phyloP scores from a whole-genome alignment of 2,888 invertebrate species.

The Baccha elongata region DNA sequence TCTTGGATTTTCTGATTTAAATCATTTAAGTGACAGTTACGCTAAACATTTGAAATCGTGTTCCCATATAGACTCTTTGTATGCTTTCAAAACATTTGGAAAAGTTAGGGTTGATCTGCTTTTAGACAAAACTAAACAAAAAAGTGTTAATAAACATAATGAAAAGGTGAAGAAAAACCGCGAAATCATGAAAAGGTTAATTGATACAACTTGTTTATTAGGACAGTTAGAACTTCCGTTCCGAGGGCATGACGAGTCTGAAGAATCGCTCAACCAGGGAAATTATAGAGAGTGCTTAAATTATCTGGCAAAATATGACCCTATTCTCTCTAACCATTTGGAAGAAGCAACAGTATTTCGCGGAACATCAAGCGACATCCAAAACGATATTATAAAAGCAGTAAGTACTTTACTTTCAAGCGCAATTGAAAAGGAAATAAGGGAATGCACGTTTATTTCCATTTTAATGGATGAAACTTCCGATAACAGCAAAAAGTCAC shows the following conservation, averaged over 20 bases:
- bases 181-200: conserved; percentile 8
- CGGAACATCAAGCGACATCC: no score
- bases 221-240: conserved; percentile 31
- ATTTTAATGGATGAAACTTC: no score
- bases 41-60: conserved; percentile 21
- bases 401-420: no score
- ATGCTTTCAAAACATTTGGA: conserved; percentile 25
- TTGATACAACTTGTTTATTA: conserved; percentile 14
- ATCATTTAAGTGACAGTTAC: conserved; percentile 18
- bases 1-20: conserved; percentile 18
- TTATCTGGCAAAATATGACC: no score
- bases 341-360: no score
- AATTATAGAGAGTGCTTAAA: background rate
- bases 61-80: conserved; percentile 29
- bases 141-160: no score
- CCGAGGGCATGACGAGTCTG: conserved; percentile 29
- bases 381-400: no score
- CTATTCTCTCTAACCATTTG: no score
- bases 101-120: conserved; percentile 26
- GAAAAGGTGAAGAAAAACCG: conserved; percentile 30
- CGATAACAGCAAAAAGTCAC: no score
- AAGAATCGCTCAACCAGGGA: conserved; percentile 8
- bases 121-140: conserved; percentile 28
- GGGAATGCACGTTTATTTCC: no score
- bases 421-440: no score